Base-by-base conservation (phyloP, 1,140 invertebrate genomes). In the Drosophila dunni region DNA sequence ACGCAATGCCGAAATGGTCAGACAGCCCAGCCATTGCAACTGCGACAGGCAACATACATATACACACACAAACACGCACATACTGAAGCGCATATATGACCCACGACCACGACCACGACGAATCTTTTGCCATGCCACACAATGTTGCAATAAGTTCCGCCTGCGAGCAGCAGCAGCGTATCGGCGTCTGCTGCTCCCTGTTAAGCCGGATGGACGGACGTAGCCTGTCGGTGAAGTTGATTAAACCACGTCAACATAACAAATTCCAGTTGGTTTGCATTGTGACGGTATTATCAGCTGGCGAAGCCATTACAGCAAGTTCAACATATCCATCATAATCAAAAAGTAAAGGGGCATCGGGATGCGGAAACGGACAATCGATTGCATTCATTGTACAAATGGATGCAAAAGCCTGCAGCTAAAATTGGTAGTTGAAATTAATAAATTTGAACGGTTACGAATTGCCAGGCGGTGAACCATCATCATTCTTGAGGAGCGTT, bases 211-310 rank as follows among this genome's bases (percentile, higher is more conserved):
- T 65, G 68, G 36, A 34, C 13, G 17, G 60, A 50, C 34, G 40
- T 3, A 7, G 36, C 3, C 13, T 53, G 82, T 72, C 83, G 50
- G 64, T 72, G 84, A 77, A 81, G 77, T 89, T 89, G 84, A 88
- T 89, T 88, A 89, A 89, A 88, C 83, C 80, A 89, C 80, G 79
- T 89, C 83, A 81, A 89, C 85, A 89, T 90, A 81, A 89, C 80
- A 88, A 88, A 89, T 89, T 89, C 80, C 82, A 78, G 74, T 72
- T 84, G 80, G 56, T 63, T 80, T 70, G 63, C 81, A 88, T 80
- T 88, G 77, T 88, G 84, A 88, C 84, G 85, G 84, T 81, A 88
- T 88, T 88, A 88, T 88, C 81, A 88, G 66, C 24, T 62, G 46
- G 34, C 10, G 54, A 61, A 51, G 44, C 29, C 74, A 71, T 45